Percentiles rank a stretch among this genome's conserved stretches.
Conservation (phyloP, 1,140 invertebrate species). For the Helicorthomorpha holstii region DNA sequence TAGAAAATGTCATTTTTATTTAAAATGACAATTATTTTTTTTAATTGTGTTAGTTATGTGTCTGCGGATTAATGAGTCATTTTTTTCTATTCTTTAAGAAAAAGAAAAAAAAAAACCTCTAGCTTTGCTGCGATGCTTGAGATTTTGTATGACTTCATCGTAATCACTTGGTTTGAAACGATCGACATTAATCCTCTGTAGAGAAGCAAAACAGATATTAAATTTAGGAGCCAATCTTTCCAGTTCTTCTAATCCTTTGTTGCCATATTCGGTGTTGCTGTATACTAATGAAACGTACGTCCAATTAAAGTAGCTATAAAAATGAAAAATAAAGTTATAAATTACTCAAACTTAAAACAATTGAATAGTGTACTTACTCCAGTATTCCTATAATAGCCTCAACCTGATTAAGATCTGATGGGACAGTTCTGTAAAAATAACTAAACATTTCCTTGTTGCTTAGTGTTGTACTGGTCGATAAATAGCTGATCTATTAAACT, state of each 20-base stretch:
- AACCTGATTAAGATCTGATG: slow-evolving; percentile 38
- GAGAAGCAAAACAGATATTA: slow-evolving; percentile 32
- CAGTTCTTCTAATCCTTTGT: slow-evolving; percentile 33
- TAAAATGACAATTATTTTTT: too few relatives aligned
- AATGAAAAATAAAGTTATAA: neutral
- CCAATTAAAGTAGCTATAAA: too few relatives aligned
- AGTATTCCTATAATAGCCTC: slow-evolving; percentile 37
- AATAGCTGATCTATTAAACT: slow-evolving; percentile 34
- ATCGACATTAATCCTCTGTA: slow-evolving; percentile 20
- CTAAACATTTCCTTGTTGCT: slow-evolving; percentile 35
- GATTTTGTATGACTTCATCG: slow-evolving; percentile 26
- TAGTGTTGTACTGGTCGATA: slow-evolving; percentile 37
- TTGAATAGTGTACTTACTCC: slow-evolving; percentile 23
- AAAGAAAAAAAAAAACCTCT: too few relatives aligned
- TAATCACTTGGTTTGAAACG: slow-evolving; percentile 28
- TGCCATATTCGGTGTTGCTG: slow-evolving; percentile 35
- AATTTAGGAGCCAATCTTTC: slow-evolving; percentile 25
- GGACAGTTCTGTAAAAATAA: slow-evolving; percentile 41
- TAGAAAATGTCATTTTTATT: too few relatives aligned
- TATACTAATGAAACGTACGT: slow-evolving; percentile 40
- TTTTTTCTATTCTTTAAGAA: too few relatives aligned
- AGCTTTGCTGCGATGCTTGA: too few relatives aligned
- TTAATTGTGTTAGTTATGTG: too few relatives aligned
- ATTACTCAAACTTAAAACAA: neutral
- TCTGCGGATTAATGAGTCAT: too few relatives aligned